phyloP scores from a whole-genome alignment of 2,888 invertebrate species.

The Apamea monoglypha region DNA sequence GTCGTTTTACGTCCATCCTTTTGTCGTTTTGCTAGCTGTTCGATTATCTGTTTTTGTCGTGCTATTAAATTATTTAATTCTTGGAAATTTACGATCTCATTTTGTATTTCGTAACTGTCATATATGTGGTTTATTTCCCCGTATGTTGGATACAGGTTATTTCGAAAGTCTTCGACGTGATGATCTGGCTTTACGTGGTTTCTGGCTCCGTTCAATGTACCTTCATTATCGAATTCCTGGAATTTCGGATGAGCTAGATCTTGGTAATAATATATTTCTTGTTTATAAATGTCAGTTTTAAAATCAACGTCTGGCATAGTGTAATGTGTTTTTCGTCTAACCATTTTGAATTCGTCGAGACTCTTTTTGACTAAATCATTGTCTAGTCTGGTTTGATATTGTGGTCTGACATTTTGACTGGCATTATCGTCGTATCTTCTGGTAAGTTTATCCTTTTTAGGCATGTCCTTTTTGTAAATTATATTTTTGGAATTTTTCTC shows the following conservation, averaged over 20 bases:
- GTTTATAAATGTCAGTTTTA: not conserved
- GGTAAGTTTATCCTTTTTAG: not conserved
- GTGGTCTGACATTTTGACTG: constrained; percentile 11
- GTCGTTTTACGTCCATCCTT: not conserved
- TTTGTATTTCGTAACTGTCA: constrained; percentile 1
- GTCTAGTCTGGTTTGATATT: constrained; percentile 26
- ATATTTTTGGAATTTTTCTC: constrained; percentile 9
- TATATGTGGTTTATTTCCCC: constrained; percentile 12
- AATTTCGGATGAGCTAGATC: not conserved
- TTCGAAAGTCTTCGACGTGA: not conserved
- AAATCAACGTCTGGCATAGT: constrained; percentile 50
- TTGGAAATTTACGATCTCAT: not conserved
- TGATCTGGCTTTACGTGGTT: constrained; percentile 1
- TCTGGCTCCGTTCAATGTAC: not conserved
- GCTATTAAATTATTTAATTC: constrained; percentile 40
- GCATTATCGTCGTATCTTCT: not conserved
- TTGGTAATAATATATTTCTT: not conserved
- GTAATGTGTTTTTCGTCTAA: constrained; percentile 63
- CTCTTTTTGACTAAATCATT: constrained; percentile 59
- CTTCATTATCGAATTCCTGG: not conserved
- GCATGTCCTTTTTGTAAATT: not conserved
- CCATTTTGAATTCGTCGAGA: constrained; percentile 69
- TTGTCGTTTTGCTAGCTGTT: constrained; percentile 56
- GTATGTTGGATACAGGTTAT: not conserved
- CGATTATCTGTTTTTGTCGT: constrained; percentile 65